Percentiles rank a stretch among this genome's conserved stretches.
Evolutionary conservation across 92 coral and sea anemone genomes (phyloP).

Genomic region (Parazoanthus atlanticus): DNA sequence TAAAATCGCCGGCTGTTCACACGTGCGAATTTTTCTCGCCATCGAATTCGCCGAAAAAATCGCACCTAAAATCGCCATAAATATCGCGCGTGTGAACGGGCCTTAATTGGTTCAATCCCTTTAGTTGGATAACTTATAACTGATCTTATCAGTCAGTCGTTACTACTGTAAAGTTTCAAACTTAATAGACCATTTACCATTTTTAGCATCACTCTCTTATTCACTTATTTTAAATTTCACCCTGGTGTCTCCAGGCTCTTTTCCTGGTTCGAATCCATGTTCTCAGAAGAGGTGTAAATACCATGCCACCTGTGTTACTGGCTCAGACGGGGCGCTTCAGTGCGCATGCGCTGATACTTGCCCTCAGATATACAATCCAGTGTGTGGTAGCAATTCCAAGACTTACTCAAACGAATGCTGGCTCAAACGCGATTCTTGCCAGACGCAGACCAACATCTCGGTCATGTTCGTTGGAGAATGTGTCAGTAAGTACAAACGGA

Average conservation of each 20-base stretch:
- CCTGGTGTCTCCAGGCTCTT: background rate
- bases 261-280: conserved; percentile 60
- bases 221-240: background rate
- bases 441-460: conserved; percentile 43
- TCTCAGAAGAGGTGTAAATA: conserved; percentile 64
- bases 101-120: background rate
- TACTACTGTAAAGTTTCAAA: too few species aligned
- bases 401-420: conserved; percentile 77
- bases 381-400: conserved; percentile 70
- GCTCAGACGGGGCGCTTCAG: conserved; percentile 57
- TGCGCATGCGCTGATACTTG: conserved; percentile 63
- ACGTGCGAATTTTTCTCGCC: too few species aligned
- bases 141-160: too few species aligned
- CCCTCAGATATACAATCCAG: conserved; percentile 56
- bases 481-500: conserved; percentile 52
- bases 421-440: conserved; percentile 76
- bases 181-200: too few species aligned
- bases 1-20: too few species aligned
- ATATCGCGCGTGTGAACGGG: too few species aligned
- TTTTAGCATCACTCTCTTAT: background rate
- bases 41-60: too few species aligned
- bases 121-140: background rate
- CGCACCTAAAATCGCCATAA: too few species aligned
- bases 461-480: conserved; percentile 65
- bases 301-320: conserved; percentile 61